Evolutionary conservation across 2,113 vertebrate genomes (phyloP), one percentile per base, ranked within the genome.

Genomic region (Thunnus maccoyii): DNA sequence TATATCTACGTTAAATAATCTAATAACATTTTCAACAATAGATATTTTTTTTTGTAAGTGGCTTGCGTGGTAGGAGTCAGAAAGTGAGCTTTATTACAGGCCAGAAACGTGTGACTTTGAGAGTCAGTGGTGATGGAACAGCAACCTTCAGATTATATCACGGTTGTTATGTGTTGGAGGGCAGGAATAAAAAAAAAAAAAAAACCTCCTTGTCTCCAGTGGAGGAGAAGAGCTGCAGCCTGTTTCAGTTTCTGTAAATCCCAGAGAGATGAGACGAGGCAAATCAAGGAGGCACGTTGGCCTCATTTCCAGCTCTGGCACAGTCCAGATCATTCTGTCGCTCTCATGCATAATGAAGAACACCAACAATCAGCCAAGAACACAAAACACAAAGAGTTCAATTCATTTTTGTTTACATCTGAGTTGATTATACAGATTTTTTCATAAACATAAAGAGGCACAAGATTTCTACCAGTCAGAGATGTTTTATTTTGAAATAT

Each of bases 301-400:
- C 86, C 84, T 88, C 57, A 61, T 84, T 89, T 89, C n/a, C 67
- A 55, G 71, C 36, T 41, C 36, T 41, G 36, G 36, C 36, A 41
- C 36, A 77, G 75, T 82, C 78, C 64, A 79, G 81, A 78, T 78
- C 63, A 30, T 82, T 83, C 78, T 86, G 81, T 72, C 69, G 65
- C 36, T 41, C 81, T 80, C 84, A 86, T 85, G 76, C 64, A 80
- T 90, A 78, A 86, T 90, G 69, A 79, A 87, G 63, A 30, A 30
- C 27, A 12, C 61, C 32, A 57, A 57, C 58, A 56, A 22, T 62
- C 36, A 51, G 36, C 47, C 47, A 3, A 30, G 16, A 73, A n/a
- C 16, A 2, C 7, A n/a, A 48, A 56, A 10, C 61, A 18, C 18
- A 63, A 22, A 41, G 1, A 27, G 5, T 25, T 48, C 22, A 10